Conservation (phyloP, 92 coral and sea anemone genomes). For the Virgularia gustaviana region DNA sequence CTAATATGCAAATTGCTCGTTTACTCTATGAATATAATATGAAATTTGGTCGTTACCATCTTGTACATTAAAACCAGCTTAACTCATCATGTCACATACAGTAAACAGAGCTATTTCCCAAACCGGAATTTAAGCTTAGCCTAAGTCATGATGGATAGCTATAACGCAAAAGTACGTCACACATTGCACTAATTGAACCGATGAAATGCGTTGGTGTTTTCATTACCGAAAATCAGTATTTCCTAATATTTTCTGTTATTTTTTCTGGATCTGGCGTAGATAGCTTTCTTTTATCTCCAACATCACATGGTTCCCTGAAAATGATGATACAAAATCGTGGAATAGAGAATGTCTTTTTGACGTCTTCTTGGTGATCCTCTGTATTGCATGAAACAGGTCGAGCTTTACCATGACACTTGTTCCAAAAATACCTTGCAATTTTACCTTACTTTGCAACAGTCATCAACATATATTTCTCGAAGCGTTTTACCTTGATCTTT, state of each 20-base stretch:
- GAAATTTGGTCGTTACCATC: too few species aligned
- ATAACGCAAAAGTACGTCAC: too few species aligned
- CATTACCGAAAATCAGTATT: slow-evolving; percentile 49
- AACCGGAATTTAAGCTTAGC: too few species aligned
- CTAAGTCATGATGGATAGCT: too few species aligned
- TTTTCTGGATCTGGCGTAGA: slow-evolving; percentile 39
- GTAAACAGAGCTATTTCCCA: too few species aligned
- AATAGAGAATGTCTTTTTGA: slow-evolving; percentile 21
- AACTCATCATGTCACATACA: too few species aligned
- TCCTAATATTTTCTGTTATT: slow-evolving; percentile 11
- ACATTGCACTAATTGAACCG: too few species aligned
- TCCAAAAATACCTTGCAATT: slow-evolving; percentile 34
- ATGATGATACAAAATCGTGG: slow-evolving; percentile 13
- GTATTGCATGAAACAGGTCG: background rate
- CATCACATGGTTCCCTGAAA: slow-evolving; percentile 51
- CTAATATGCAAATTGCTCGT: too few species aligned
- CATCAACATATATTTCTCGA: slow-evolving; percentile 44
- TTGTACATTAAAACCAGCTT: too few species aligned
- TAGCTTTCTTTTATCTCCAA: slow-evolving; percentile 38
- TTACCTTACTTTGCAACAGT: slow-evolving; percentile 58
- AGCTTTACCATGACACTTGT: background rate
- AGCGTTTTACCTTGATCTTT: slow-evolving; percentile 26
- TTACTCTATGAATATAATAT: too few species aligned
- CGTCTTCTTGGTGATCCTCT: slow-evolving; percentile 1
- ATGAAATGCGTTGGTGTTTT: too few species aligned